Base-by-base conservation (phyloP, 1,140 invertebrate genomes). In the Mycetomoellerius zeteki region DNA sequence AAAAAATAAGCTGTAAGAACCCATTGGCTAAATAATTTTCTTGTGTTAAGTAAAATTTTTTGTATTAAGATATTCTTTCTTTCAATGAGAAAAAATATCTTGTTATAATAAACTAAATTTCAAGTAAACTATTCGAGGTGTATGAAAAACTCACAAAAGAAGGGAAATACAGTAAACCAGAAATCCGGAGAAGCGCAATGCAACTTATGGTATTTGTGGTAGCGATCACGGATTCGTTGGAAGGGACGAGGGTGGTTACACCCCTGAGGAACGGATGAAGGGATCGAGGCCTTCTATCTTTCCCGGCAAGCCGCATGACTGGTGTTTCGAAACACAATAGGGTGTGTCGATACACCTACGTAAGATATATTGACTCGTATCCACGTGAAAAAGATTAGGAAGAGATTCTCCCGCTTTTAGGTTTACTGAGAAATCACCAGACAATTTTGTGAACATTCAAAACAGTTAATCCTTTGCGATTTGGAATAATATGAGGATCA, bases 201-300 rank as follows among this genome's bases (percentile, higher is more conserved):
- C 21, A 64, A 37, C 77, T 69, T 89, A 76, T n/a, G n/a, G n/a
- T n/a, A n/a, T 91, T 92, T 92, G 91, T 86, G 86, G 88, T 87
- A 64, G 88, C 87, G 69, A 69, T 89, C 87, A 88, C 90, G 89
- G 86, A 88, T 87, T 65, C 75, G 87, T 81, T 82, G 86, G 88
- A 85, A 91, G 82, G 81, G 82, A 85, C 89, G 90, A 91, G 90
- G 89, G 89, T 88, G 86, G 86, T 88, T 91, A 88, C 85, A 80
- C 87, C 88, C 91, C 89, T 67, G 76, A 87, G 88, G 88, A 93
- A 88, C 86, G 90, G 90, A 91, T 92, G 91, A 92, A 86, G 81
- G 85, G 86, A 87, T 92, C 89, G 88, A 89, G 87, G 69, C 80
- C 91, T 89, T 88, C 88, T 93, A 86, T 89, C 90, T 86, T 88